A percentile compares a stretch with the other conserved stretches of the same genome.
Evolutionary conservation across 2,888 invertebrate species (phyloP).

Genomic region (Acleris laterana): DNA sequence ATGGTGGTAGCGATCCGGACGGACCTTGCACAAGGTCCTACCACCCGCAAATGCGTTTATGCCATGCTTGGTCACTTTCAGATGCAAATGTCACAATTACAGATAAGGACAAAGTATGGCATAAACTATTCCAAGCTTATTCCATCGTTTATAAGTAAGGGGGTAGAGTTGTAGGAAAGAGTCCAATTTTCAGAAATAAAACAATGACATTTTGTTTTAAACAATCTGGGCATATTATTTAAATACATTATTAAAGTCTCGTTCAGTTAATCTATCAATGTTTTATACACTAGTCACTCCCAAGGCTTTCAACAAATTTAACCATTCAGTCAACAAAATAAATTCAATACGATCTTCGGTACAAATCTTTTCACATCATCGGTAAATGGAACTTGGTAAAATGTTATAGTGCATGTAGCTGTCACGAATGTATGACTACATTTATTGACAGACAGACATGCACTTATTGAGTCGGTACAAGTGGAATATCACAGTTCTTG

Average conservation of each 20-base stretch:
- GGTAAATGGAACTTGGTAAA: conserved; percentile 5
- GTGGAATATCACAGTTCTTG: background rate
- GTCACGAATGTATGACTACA: conserved; percentile 14
- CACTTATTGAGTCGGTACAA: background rate
- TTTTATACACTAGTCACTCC: background rate
- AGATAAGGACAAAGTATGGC: too few relatives aligned
- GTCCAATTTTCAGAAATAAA: too few relatives aligned
- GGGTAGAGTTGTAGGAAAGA: too few relatives aligned
- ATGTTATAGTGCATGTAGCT: conserved; percentile 28
- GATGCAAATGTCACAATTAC: too few relatives aligned
- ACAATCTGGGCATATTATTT: too few relatives aligned
- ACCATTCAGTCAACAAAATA: background rate
- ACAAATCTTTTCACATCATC: background rate
- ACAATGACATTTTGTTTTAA: too few relatives aligned
- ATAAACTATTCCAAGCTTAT: too few relatives aligned
- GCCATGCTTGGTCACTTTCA: too few relatives aligned
- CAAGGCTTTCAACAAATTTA: conserved; percentile 4
- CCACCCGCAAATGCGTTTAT: too few relatives aligned
- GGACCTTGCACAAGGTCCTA: too few relatives aligned
- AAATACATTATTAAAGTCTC: background rate
- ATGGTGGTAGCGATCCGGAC: too few relatives aligned
- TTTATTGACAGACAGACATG: conserved; percentile 21
- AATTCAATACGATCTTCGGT: background rate
- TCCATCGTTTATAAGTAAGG: too few relatives aligned
- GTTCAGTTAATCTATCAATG: background rate